These are phyloP conservation scores for Tiliacea aurago DNA, from an alignment of 2,888 invertebrate genomes.

Conservation along the genomic window DNA sequence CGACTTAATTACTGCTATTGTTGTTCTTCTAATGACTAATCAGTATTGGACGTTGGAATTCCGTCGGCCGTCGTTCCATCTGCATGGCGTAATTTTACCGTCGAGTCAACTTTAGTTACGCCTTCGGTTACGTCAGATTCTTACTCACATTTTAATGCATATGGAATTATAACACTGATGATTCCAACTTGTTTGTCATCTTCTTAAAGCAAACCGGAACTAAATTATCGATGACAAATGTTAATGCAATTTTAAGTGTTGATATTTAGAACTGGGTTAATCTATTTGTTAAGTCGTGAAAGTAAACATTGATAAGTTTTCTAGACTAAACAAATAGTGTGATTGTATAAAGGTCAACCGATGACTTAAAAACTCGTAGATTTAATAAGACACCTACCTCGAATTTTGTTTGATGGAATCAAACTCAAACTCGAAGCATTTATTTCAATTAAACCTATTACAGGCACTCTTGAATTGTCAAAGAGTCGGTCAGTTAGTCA, in stretches of 20 bases:
- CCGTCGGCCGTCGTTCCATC: slow-evolving; percentile 14
- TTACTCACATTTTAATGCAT: slow-evolving; percentile 47
- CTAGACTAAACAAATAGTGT: slow-evolving; percentile 48
- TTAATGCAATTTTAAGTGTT: slow-evolving; percentile 46
- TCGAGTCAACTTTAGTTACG: slow-evolving; percentile 31
- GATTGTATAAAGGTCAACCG: slow-evolving; percentile 14
- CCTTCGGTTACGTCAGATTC: slow-evolving; percentile 57
- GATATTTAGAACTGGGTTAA: slow-evolving; percentile 55
- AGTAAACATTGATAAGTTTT: slow-evolving; percentile 56
- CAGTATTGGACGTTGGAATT: slow-evolving; percentile 50
- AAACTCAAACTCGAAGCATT: too few relatives aligned
- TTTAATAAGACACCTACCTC: neutral
- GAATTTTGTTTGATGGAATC: neutral
- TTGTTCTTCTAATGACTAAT: slow-evolving; percentile 60
- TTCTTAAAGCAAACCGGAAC: slow-evolving; percentile 53
- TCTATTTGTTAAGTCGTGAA: slow-evolving; percentile 44
- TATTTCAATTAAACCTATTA: too few relatives aligned
- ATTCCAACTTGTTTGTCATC: slow-evolving; percentile 35
- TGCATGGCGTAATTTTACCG: slow-evolving; percentile 32
- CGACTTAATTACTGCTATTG: slow-evolving; percentile 62
- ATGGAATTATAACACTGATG: slow-evolving; percentile 33
- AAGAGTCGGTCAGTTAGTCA: too few relatives aligned
- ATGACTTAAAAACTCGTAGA: slow-evolving; percentile 17
- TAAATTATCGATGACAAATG: slow-evolving; percentile 30
- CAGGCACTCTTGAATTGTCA: too few relatives aligned